Conservation (phyloP, 2,113 vertebrate genomes). For the Hippocampus zosterae region DNA sequence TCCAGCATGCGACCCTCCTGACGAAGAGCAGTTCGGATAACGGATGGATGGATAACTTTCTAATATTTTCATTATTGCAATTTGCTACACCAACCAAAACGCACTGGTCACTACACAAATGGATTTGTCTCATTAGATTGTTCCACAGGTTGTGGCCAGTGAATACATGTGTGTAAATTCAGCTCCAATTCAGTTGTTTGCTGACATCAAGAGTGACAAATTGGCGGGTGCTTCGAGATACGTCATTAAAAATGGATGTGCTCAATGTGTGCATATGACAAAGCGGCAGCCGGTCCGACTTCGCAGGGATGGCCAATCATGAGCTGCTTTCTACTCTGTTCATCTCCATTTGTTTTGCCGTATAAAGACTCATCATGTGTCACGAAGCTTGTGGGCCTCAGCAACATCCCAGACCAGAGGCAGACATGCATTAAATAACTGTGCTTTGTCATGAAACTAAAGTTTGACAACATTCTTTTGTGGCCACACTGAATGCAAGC, state of each 20-base stretch:
- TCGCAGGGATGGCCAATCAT: conserved; percentile 25
- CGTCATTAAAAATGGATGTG: conserved; percentile 53
- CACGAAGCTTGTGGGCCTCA: conserved; percentile 2
- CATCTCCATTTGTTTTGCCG: not conserved
- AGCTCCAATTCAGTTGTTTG: not conserved
- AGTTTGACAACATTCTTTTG: conserved; percentile 12
- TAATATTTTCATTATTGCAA: too few species aligned
- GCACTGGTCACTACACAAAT: not conserved
- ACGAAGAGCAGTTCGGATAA: too few species aligned
- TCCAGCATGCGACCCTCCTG: too few species aligned
- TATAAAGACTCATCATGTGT: conserved; percentile 2
- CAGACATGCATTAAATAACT: conserved; percentile 7
- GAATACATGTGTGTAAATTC: not conserved
- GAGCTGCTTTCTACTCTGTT: conserved; percentile 12
- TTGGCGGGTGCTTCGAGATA: conserved; percentile 1
- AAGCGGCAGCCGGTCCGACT: conserved; percentile 26
- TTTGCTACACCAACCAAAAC: too few species aligned
- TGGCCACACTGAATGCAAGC: conserved; percentile 36
- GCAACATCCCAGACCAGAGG: not conserved
- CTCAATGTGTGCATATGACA: conserved; percentile 13
- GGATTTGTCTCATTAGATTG: too few species aligned
- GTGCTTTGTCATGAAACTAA: not conserved
- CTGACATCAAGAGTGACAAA: conserved; percentile 3
- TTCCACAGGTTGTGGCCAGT: not conserved
- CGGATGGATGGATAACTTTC: too few species aligned